These are phyloP conservation scores for Ichneumoninae sp. DNA, from an alignment of 2,888 invertebrate genomes.

Conservation along the genomic window DNA sequence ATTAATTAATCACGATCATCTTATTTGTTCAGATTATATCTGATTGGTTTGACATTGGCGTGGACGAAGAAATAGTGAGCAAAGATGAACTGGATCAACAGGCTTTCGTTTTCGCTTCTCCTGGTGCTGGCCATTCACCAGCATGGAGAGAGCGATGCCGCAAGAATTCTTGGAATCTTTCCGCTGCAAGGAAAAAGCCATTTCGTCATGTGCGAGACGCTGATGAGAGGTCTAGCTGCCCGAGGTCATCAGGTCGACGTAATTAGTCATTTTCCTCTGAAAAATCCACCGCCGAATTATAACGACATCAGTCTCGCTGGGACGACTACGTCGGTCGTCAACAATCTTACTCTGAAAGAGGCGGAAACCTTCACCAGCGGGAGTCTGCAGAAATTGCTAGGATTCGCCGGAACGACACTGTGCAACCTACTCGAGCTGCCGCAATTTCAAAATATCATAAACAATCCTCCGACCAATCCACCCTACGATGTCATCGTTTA, in stretches of 20 bases:
- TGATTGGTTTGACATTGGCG: not conserved
- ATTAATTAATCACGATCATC: not conserved
- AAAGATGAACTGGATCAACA: slow-evolving; percentile 40
- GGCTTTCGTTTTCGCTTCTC: slow-evolving; percentile 10
- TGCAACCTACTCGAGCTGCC: slow-evolving; percentile 67
- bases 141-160: slow-evolving; percentile 73
- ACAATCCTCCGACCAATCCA: slow-evolving; percentile 71
- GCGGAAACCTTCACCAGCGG: slow-evolving; percentile 29
- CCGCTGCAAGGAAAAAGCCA: slow-evolving; percentile 85
- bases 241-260: slow-evolving; percentile 85
- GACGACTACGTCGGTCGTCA: slow-evolving; percentile 67
- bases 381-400: slow-evolving; percentile 31
- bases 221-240: slow-evolving; percentile 84
- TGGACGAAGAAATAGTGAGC: not conserved
- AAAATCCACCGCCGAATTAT: slow-evolving; percentile 77
- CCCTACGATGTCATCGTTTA: slow-evolving; percentile 74
- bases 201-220: slow-evolving; percentile 83
- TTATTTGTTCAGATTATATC: not conserved
- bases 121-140: slow-evolving; percentile 33
- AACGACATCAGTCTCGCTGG: slow-evolving; percentile 74
- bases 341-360: slow-evolving; percentile 74
- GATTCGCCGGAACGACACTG: slow-evolving; percentile 39
- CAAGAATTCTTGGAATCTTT: slow-evolving; percentile 85
- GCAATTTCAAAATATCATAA: slow-evolving; percentile 68
- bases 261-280: slow-evolving; percentile 77